A percentile compares a stretch with the other conserved stretches of the same genome.
These are phyloP conservation scores for Brachirus orientalis DNA, from an alignment of 2,113 vertebrate genomes.

Conservation along the genomic window DNA sequence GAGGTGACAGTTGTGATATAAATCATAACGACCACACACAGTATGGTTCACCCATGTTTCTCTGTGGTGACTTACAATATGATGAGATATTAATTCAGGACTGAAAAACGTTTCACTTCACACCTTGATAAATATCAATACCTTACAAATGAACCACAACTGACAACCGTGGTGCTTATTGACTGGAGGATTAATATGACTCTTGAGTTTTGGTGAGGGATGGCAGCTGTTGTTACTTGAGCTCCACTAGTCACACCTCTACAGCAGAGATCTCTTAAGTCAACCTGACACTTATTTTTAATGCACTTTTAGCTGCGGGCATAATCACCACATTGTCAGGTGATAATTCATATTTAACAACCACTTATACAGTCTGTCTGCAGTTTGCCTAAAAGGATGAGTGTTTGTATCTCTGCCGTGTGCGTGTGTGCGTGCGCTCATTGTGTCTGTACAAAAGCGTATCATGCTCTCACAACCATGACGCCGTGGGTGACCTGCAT, in stretches of 20 bases:
- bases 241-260: conserved; percentile 11
- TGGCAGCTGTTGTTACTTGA: conserved; percentile 60
- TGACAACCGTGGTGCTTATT: conserved; percentile 35
- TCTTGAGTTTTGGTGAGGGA: conserved; percentile 47
- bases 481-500: conserved; percentile 15
- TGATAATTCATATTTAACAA: conserved; percentile 9
- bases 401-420: neutral
- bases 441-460: too few relatives aligned
- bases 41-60: conserved; percentile 13
- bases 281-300: conserved; percentile 15
- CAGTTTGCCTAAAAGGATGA: neutral
- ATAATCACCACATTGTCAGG: conserved; percentile 4
- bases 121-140: too few relatives aligned
- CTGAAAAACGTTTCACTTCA: too few relatives aligned
- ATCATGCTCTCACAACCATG: neutral
- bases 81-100: conserved; percentile 16
- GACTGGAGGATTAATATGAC: conserved; percentile 41
- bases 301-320: neutral
- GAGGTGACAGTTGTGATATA: neutral
- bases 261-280: conserved; percentile 6
- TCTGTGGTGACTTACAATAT: neutral
- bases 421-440: too few relatives aligned
- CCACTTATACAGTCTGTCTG: neutral
- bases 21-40: conserved; percentile 31
- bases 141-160: too few relatives aligned